Percentiles rank a stretch among this genome's conserved stretches.
These are phyloP conservation scores for Rhinoptilus africanus DNA, from an alignment of 2,113 vertebrate genomes.

Conservation along the genomic window DNA sequence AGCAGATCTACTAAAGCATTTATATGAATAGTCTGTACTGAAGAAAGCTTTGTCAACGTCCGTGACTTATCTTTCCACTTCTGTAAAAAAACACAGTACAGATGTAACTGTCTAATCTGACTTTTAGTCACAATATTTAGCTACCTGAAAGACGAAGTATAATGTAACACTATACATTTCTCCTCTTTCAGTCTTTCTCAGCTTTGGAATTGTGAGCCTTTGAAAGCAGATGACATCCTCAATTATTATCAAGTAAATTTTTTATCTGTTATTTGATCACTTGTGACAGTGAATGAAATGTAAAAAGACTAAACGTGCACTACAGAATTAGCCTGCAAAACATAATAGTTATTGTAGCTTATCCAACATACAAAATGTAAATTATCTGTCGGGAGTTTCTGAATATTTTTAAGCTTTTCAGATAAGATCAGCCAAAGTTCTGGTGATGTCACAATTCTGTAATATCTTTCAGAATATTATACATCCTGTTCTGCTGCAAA, in stretches of 20 bases:
- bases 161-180: not conserved
- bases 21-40: not conserved
- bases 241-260: conserved; percentile 41
- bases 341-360: not conserved
- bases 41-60: not conserved
- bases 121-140: conserved; percentile 47
- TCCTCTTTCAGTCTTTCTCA: not conserved
- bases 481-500: not conserved
- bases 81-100: conserved; percentile 2
- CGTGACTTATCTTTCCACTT: conserved; percentile 9
- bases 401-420: not conserved
- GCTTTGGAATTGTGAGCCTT: not conserved
- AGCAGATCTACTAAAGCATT: conserved; percentile 18
- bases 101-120: conserved; percentile 35
- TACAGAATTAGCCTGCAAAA: conserved; percentile 29
- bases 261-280: conserved; percentile 38
- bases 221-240: conserved; percentile 42
- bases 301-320: not conserved
- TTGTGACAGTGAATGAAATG: not conserved
- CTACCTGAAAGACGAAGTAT: conserved; percentile 5
- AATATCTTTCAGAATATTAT: not conserved
- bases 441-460: not conserved
- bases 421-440: not conserved
- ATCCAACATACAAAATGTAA: not conserved
- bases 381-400: not conserved